Percentiles rank a stretch among this genome's conserved stretches.
phyloP scores from a whole-genome alignment of 2,888 invertebrate species.

The Idaea biselata region DNA sequence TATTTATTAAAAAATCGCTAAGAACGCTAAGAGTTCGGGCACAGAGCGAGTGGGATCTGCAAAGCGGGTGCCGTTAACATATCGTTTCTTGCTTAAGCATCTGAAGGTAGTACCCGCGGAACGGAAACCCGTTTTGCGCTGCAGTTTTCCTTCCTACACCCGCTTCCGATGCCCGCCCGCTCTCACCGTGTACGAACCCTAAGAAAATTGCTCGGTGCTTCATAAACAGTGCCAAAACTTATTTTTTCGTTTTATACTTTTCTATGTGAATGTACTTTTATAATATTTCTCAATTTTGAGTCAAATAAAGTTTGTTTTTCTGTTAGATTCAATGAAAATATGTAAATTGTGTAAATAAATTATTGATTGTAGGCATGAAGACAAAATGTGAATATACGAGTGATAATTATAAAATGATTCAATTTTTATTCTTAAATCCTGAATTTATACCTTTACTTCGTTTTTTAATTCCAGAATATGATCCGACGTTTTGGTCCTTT shows the following conservation, averaged over 20 bases:
- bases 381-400: conserved; percentile 74
- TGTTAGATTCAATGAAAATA: not conserved
- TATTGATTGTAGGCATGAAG: conserved; percentile 32
- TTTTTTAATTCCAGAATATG: too few relatives aligned
- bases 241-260: not conserved
- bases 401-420: conserved; percentile 49
- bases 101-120: too few relatives aligned
- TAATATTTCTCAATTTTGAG: not conserved
- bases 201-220: not conserved
- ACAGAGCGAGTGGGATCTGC: too few relatives aligned
- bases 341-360: conserved; percentile 71
- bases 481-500: too few relatives aligned
- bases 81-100: too few relatives aligned
- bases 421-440: conserved; percentile 31
- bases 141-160: too few relatives aligned
- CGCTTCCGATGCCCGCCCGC: too few relatives aligned
- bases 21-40: too few relatives aligned
- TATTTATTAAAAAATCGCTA: too few relatives aligned
- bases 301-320: not conserved
- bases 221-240: not conserved
- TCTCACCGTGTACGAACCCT: not conserved
- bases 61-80: too few relatives aligned
- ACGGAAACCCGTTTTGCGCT: too few relatives aligned
- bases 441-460: not conserved
- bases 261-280: not conserved